Base-by-base conservation (phyloP, 2,797 vertebrate species). In the Urosaurus nigricauda region DNA sequence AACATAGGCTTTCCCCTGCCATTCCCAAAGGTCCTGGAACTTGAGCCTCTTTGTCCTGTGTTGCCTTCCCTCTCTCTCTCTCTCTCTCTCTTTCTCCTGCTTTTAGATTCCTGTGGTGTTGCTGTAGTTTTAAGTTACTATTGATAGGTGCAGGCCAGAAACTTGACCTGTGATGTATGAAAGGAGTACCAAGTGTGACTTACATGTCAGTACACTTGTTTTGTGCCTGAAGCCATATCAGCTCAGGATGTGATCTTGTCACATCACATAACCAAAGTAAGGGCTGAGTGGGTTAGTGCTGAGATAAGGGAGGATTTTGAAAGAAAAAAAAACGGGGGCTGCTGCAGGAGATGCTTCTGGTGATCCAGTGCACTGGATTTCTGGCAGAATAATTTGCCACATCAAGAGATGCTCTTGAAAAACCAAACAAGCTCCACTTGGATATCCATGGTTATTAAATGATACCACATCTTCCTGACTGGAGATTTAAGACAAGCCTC, bases 121-220 rank as follows among this genome's bases (percentile, higher is more conserved):
- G 79, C 40, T 84, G 90, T 56, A 88, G 86, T 84, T 91, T 79
- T 77, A 68, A 89, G 88, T 84, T 63, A 87, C 77, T 90, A 24
- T n/a, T 92, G 88, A 90, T 92, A 94, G 79, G 83, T 91, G 74
- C 47, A 86, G 90, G 70, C 89, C 81, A 91, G 79, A 89, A 88
- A 87, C 85, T 71, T 74, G 75, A n/a, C 85, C 83, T 86, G 70
- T 89, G 83, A 88, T 87, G 51, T 84, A 70, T 35, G 81, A 93
- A 40, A 75, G 71, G 37, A 90, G 86, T 75, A 87, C 75, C 68
- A 32, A 90, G 83, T 40, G 73, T 83, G 84, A 88, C 88, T 94
- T 91, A 80, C 21, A 12, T 84, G 91, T 75, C 85, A 73, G 47
- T 89, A 81, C 87, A 65, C 78, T 92, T 90, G 80, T 90, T 92